These are phyloP conservation scores for Leptopterna dolabrata DNA, from an alignment of 2,888 invertebrate genomes.

Conservation along the genomic window DNA sequence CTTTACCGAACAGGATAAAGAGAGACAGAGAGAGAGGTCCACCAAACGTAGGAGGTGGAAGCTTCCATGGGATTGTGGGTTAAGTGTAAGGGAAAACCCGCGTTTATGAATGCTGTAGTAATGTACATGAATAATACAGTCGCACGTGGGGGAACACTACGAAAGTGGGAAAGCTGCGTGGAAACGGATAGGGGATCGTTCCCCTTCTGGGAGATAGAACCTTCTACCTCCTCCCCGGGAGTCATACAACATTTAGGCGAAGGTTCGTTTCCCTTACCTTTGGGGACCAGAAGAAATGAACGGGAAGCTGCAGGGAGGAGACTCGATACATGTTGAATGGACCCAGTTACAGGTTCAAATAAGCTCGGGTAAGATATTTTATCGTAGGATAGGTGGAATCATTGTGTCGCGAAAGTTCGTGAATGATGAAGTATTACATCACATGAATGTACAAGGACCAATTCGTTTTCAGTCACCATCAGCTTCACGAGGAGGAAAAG, in stretches of 20 bases:
- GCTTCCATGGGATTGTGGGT: not conserved
- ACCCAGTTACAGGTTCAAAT: not conserved
- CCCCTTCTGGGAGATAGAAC: not conserved
- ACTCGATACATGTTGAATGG: not conserved
- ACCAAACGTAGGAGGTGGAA: not conserved
- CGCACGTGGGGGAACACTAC: not conserved
- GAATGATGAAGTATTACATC: too few relatives aligned
- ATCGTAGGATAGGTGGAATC: not conserved
- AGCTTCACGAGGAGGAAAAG: too few relatives aligned
- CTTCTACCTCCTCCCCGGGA: not conserved
- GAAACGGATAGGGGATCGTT: not conserved
- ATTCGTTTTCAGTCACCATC: too few relatives aligned
- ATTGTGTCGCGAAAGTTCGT: not conserved
- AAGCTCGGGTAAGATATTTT: not conserved
- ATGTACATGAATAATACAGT: not conserved
- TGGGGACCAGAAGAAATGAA: not conserved
- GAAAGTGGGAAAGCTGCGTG: not conserved
- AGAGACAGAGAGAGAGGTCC: not conserved
- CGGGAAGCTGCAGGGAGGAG: not conserved
- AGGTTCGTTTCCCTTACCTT: not conserved
- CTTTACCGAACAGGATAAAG: too few relatives aligned
- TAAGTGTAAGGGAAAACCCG: conserved; percentile 8
- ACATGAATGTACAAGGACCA: too few relatives aligned
- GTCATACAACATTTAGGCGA: not conserved
- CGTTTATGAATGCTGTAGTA: conserved; percentile 4